These are phyloP conservation scores for Ahaetulla prasina DNA, from an alignment of 2,113 vertebrate genomes.

Conservation along the genomic window DNA sequence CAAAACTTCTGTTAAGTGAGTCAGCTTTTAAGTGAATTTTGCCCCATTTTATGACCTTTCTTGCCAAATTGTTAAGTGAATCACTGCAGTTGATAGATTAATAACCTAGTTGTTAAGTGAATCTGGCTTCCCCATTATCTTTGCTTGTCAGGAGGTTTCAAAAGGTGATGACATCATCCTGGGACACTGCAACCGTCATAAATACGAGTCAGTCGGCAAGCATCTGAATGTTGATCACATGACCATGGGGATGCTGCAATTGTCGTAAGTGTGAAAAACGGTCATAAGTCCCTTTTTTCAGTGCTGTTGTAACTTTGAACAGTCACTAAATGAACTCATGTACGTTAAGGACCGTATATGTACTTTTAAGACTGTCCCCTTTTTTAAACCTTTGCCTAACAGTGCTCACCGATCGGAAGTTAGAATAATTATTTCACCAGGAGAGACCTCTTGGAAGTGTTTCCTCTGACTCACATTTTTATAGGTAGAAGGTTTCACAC, in stretches of 20 bases:
- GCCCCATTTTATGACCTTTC: not conserved
- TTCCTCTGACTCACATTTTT: slow-evolving; percentile 43
- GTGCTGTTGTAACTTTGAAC: not conserved
- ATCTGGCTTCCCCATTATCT: not conserved
- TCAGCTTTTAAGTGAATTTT: not conserved
- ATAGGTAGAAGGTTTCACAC: not conserved
- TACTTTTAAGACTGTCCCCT: slow-evolving; percentile 15
- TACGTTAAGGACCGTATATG: not conserved
- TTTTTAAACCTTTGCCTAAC: slow-evolving; percentile 34
- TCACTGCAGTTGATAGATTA: not conserved
- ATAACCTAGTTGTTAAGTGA: not conserved
- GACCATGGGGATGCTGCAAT: not conserved
- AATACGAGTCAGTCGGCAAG: not conserved
- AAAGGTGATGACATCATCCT: not conserved
- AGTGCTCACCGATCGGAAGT: slow-evolving; percentile 25
- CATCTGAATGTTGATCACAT: not conserved
- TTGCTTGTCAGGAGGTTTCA: not conserved
- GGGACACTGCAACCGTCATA: not conserved
- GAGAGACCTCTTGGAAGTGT: slow-evolving; percentile 34
- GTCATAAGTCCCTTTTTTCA: too few species aligned
- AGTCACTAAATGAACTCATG: not conserved
- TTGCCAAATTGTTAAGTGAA: not conserved
- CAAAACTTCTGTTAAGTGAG: too few species aligned
- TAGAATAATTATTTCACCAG: slow-evolving; percentile 42
- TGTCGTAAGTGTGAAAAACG: not conserved